These are phyloP conservation scores for Eumeta japonica DNA, from an alignment of 1,140 invertebrate genomes.

Conservation along the genomic window DNA sequence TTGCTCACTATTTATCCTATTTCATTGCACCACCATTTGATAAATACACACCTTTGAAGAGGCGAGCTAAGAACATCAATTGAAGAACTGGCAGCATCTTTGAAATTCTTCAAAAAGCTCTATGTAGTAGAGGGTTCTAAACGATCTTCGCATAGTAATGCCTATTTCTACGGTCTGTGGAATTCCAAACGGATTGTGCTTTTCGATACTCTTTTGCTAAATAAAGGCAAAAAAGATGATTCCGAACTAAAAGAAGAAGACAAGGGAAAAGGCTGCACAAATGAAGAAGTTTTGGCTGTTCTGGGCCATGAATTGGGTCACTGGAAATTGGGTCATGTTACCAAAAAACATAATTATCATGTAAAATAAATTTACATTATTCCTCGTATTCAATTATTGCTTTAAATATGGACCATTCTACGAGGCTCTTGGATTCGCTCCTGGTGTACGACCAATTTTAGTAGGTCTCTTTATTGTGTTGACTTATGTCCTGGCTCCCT, in stretches of 20 bases:
- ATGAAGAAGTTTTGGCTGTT: constrained; percentile 93
- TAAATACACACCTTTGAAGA: constrained; percentile 92
- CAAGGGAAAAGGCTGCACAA: constrained; percentile 75
- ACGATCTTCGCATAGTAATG: constrained; percentile 94
- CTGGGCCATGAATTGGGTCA: constrained; percentile 96
- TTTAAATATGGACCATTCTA: constrained; percentile 81
- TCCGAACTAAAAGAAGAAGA: constrained; percentile 55
- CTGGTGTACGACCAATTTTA: constrained; percentile 76
- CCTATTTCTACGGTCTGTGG: constrained; percentile 97
- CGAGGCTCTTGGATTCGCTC: constrained; percentile 83
- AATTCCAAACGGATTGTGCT: constrained; percentile 98
- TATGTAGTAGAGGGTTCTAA: constrained; percentile 98
- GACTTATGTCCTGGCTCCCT: constrained; percentile 89
- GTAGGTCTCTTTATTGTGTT: constrained; percentile 91
- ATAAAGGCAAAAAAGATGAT: constrained; percentile 64
- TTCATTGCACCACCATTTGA: constrained; percentile 98
- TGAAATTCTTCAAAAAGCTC: constrained; percentile 91
- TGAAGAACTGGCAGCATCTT: constrained; percentile 81
- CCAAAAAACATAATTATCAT: constrained; percentile 85
- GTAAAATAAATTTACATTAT: constrained; percentile 75
- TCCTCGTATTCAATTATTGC: constrained; percentile 82
- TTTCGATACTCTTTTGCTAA: constrained; percentile 93
- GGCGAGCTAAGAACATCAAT: constrained; percentile 85
- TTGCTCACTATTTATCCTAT: constrained; percentile 95
- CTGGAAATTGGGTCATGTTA: constrained; percentile 91